phyloP scores from a whole-genome alignment of 2,797 vertebrate genomes.

The Simalia tracyae region DNA sequence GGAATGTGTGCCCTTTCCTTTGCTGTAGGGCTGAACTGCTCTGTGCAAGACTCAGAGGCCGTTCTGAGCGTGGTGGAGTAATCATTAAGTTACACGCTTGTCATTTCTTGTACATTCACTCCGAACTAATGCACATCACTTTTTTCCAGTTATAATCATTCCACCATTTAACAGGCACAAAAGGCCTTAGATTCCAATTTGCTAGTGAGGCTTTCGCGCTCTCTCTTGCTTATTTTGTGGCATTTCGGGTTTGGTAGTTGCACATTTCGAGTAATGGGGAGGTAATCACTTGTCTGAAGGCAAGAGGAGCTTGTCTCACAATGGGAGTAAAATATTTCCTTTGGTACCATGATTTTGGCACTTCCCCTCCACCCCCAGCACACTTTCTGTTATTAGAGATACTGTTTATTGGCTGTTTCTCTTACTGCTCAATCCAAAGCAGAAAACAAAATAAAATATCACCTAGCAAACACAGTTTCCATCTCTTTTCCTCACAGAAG shows the following conservation, averaged over 20 bases:
- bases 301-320: conserved; percentile 64
- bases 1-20: conserved; percentile 76
- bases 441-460: conserved; percentile 35
- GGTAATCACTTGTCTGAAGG: conserved; percentile 66
- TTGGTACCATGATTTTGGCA: conserved; percentile 56
- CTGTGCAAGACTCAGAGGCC: conserved; percentile 68
- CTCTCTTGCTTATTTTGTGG: conserved; percentile 80
- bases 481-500: conserved; percentile 30
- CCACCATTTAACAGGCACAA: conserved; percentile 88
- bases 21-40: conserved; percentile 75
- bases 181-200: conserved; percentile 83
- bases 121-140: conserved; percentile 86
- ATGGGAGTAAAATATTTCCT: conserved; percentile 62
- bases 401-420: conserved; percentile 47
- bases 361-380: conserved; percentile 27
- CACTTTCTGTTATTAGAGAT: conserved; percentile 58
- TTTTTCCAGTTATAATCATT: conserved; percentile 85
- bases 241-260: conserved; percentile 74
- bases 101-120: conserved; percentile 87
- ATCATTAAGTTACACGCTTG: conserved; percentile 84
- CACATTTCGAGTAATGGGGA: conserved; percentile 66
- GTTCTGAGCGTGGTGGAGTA: conserved; percentile 76
- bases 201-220: conserved; percentile 79
- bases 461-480: conserved; percentile 15
- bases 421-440: conserved; percentile 55